Evolutionary conservation across 2,888 invertebrate species (phyloP), one percentile per base, ranked within the genome.

Genomic region (Meteorus cinctellus): DNA sequence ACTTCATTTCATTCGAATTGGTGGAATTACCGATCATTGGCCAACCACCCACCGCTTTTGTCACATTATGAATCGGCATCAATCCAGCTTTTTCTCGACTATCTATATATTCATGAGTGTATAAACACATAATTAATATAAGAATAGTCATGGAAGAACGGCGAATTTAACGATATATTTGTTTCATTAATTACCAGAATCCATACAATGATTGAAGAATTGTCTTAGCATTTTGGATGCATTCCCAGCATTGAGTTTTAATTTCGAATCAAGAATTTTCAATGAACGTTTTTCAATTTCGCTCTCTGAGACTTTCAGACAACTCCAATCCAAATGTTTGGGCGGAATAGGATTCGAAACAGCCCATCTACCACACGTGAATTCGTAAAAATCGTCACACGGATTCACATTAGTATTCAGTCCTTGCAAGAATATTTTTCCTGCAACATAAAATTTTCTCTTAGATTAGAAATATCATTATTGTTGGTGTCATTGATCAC

Each of bases 11-110:
- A 12, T 69, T n/a, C 0, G 76, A 72, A 31, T 82, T 36, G 1
- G 3, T 19, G 1, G 55, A 55, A 81, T 81, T 80, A 74, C 82
- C 80, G 1, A 77, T 75, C 45, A 84, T 45, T 2, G 83, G 83
- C 83, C 83, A 83, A 2, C 81, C 83, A 4, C 83, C 84, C 27
- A 73, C 62, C 4, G 70, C 65, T 48, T 78, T 75, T 19, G 81
- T 3, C 4, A 80, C 79, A 3, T 69, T 70, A 8, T 80, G 6
- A 4, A 84, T 1, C 6, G 83, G 79, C 6, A 75, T 75, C 1
- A 84, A 55, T 0, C 82, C 82, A 29, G 24, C 65, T 34, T n/a
- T 60, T 70, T 75, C n/a, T n/a, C 73, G 10, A 27, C 66, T 74
- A 34, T 68, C 77, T 80, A 5, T 24, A 71, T 12, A 41, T 41